A percentile compares a stretch with the other conserved stretches of the same genome.
Evolutionary conservation across 2,888 invertebrate genomes (phyloP).

Genomic region (Leucophenga maculata): DNA sequence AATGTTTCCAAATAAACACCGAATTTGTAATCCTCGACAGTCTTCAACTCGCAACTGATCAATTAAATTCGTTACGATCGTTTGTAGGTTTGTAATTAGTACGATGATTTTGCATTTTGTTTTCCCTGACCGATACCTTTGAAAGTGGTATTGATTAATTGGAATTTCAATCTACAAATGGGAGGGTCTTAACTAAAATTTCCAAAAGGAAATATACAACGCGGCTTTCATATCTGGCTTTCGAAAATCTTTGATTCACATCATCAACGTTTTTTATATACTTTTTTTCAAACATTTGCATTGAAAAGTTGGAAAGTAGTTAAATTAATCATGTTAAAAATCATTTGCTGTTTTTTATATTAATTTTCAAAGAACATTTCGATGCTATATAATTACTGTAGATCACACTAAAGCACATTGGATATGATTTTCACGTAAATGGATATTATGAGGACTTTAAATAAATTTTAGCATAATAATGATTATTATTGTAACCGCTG

Average conservation of each 20-base stretch:
- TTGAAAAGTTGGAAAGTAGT: too few species aligned
- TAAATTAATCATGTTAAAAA: too few species aligned
- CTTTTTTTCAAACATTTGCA: background rate
- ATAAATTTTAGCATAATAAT: too few species aligned
- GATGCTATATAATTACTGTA: too few species aligned
- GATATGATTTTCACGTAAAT: too few species aligned
- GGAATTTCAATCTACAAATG: slow-evolving; percentile 24
- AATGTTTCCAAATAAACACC: slow-evolving; percentile 51
- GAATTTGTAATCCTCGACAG: slow-evolving; percentile 46
- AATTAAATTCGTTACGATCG: slow-evolving; percentile 70
- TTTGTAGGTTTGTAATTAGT: slow-evolving; percentile 68
- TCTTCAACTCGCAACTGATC: slow-evolving; percentile 56
- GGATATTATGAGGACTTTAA: too few species aligned
- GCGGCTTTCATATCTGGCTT: background rate
- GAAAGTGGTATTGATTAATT: slow-evolving; percentile 39
- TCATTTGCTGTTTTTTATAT: too few species aligned
- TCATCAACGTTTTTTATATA: background rate
- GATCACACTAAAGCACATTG: too few species aligned
- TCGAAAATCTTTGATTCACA: background rate
- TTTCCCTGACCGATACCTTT: slow-evolving; percentile 42
- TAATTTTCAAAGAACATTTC: too few species aligned
- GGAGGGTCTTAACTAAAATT: slow-evolving; percentile 11
- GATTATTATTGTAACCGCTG: too few species aligned
- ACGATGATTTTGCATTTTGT: slow-evolving; percentile 64
- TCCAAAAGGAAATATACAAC: slow-evolving; percentile 11